These are phyloP conservation scores for Apodemus agrarius DNA, from an alignment of 2,797 vertebrate species.

Conservation along the genomic window DNA sequence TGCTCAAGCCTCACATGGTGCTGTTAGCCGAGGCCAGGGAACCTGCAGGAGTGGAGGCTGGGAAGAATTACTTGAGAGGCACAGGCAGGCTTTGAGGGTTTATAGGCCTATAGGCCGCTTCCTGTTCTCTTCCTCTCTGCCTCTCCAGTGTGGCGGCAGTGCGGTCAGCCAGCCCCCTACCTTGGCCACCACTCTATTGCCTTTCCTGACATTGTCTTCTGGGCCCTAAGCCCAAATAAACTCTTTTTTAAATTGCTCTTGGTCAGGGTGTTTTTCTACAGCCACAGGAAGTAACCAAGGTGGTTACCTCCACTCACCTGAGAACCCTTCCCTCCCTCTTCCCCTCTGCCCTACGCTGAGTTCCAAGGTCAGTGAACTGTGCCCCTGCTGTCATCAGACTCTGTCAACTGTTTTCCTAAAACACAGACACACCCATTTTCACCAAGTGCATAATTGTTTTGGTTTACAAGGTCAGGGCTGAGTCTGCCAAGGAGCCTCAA, in stretches of 20 bases:
- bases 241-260: neutral
- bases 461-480: neutral
- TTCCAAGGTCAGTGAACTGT: neutral
- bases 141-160: neutral
- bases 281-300: neutral
- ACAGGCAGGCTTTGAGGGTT: neutral
- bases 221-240: neutral
- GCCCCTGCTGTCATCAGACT: neutral
- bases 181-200: accelerated
- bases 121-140: neutral
- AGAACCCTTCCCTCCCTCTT: neutral
- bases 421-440: neutral
- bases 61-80: no score
- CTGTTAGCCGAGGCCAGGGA: neutral
- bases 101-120: neutral
- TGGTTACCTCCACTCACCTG: no score
- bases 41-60: neutral
- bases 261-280: neutral
- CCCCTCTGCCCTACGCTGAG: neutral
- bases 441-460: neutral
- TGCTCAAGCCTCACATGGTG: no score
- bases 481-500: neutral
- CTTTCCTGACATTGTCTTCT: neutral
- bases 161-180: neutral
- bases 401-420: constrained; percentile 43